Percentiles rank a stretch among this genome's conserved stretches.
phyloP scores from a whole-genome alignment of 2,113 vertebrate species.

The Corythornis madagascariensis region DNA sequence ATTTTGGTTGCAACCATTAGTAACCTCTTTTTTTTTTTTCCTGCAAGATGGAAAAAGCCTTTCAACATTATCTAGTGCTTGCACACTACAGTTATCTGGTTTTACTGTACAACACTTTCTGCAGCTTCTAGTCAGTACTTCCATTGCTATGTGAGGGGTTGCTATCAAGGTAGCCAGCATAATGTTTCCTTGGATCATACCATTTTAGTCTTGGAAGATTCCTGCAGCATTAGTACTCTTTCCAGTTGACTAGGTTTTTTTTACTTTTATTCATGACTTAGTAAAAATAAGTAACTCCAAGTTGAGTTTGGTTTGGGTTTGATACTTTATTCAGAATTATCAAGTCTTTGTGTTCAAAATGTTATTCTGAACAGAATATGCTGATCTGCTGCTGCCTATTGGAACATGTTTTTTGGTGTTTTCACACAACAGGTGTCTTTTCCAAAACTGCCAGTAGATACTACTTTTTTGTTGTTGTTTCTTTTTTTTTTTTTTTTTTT shows the following conservation, averaged over 20 bases:
- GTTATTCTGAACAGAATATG: neutral
- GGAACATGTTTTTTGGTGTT: neutral
- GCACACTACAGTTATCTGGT: neutral
- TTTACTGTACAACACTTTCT: neutral
- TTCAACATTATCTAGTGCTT: neutral
- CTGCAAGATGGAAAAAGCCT: neutral
- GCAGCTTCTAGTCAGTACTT: constrained; percentile 18
- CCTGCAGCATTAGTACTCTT: neutral
- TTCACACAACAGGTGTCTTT: neutral
- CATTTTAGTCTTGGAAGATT: neutral
- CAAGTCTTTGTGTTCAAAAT: neutral
- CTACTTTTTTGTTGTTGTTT: neutral
- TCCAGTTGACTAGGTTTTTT: neutral
- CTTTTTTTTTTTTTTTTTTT: neutral
- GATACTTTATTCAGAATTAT: neutral
- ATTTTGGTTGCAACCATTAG: neutral
- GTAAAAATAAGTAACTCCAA: neutral
- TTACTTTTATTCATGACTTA: neutral
- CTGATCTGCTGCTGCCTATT: neutral
- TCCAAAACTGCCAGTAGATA: neutral
- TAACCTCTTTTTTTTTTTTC: neutral
- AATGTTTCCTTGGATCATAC: neutral
- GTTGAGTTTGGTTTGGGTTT: neutral
- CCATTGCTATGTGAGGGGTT: neutral
- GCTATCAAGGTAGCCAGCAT: neutral